phyloP scores from a whole-genome alignment of 2,888 invertebrate genomes.

The Lysandra bellargus region DNA sequence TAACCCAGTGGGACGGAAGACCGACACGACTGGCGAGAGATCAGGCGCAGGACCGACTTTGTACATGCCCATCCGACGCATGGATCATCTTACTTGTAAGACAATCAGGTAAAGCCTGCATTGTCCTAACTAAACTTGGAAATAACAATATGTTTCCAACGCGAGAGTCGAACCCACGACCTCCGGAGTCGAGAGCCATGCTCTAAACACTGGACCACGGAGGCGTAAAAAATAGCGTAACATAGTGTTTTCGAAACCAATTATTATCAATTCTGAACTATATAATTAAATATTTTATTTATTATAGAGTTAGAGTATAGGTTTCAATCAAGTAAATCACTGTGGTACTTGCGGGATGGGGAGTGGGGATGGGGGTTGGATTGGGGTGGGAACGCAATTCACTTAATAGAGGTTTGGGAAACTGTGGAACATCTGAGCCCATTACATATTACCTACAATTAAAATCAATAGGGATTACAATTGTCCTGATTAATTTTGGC shows the following conservation, averaged over 20 bases:
- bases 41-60: too few relatives aligned
- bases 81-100: too few relatives aligned
- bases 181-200: too few relatives aligned
- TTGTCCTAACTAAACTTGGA: too few relatives aligned
- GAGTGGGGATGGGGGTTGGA: background rate
- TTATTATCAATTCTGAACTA: background rate
- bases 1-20: too few relatives aligned
- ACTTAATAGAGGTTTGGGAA: slow-evolving; percentile 52
- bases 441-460: slow-evolving; percentile 38
- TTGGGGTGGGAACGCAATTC: slow-evolving; percentile 46
- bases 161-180: too few relatives aligned
- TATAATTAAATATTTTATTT: slow-evolving; percentile 1
- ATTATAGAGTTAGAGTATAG: slow-evolving; percentile 49
- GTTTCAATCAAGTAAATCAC: slow-evolving; percentile 61
- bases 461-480: slow-evolving; percentile 31
- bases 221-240: too few relatives aligned
- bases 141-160: too few relatives aligned
- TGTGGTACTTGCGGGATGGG: slow-evolving; percentile 50
- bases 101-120: too few relatives aligned
- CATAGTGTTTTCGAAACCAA: background rate
- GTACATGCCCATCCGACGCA: too few relatives aligned
- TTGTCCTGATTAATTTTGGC: background rate
- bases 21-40: too few relatives aligned
- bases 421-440: slow-evolving; percentile 52
- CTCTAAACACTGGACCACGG: too few relatives aligned